Conservation (phyloP, 2,888 invertebrate genomes). For the Clanis bilineata region DNA sequence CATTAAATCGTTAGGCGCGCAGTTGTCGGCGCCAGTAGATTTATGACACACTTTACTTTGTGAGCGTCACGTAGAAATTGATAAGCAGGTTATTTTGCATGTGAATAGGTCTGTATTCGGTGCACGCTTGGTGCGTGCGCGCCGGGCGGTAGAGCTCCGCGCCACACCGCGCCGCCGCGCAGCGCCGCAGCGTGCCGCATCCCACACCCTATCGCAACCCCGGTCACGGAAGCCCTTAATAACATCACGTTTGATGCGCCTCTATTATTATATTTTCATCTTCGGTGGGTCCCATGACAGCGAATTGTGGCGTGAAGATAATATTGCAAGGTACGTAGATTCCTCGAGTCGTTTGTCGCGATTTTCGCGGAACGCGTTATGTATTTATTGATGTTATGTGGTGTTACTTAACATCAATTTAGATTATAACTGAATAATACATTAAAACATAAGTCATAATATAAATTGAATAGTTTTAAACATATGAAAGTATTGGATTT, state of each 20-base stretch:
- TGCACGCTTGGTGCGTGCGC: conserved; percentile 71
- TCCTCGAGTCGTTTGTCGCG: conserved; percentile 27
- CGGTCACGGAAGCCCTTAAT: conserved; percentile 78
- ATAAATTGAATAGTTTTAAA: too few relatives aligned
- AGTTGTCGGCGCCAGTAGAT: conserved; percentile 41
- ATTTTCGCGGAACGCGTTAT: neutral
- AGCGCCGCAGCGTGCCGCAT: conserved; percentile 15
- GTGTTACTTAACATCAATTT: too few relatives aligned
- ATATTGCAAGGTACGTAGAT: conserved; percentile 30
- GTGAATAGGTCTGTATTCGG: conserved; percentile 67
- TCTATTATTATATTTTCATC: conserved; percentile 82
- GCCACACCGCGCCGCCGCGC: conserved; percentile 12
- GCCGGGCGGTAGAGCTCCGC: conserved; percentile 32
- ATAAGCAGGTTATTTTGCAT: conserved; percentile 69
- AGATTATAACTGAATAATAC: too few relatives aligned
- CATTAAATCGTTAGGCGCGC: conserved; percentile 33
- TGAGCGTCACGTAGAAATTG: conserved; percentile 52
- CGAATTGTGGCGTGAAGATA: conserved; percentile 55
- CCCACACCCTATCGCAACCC: conserved; percentile 50
- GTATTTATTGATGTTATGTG: neutral
- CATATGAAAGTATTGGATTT: too few relatives aligned
- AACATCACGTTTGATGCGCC: conserved; percentile 83
- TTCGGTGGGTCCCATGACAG: conserved; percentile 73
- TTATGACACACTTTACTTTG: conserved; percentile 49
- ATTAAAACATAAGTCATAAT: too few relatives aligned